Percentiles rank a stretch among this genome's conserved stretches.
Evolutionary conservation across 2,113 vertebrate genomes (phyloP).

Genomic region (Reinhardtius hippoglossoides): DNA sequence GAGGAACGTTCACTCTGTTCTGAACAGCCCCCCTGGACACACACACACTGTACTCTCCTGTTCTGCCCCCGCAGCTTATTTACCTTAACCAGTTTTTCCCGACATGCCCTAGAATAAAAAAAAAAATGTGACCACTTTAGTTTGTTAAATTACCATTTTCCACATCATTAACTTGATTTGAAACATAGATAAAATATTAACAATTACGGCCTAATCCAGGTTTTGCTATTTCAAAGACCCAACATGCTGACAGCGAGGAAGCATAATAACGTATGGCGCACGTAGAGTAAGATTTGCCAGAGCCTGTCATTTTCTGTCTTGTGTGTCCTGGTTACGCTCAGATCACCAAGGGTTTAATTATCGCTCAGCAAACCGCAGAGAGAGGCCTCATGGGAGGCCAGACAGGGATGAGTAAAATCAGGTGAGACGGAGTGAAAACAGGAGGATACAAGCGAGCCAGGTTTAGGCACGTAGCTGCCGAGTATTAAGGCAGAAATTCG

Average conservation of each 20-base stretch:
- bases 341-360: conserved; percentile 80
- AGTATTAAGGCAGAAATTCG: neutral
- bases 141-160: no score
- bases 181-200: neutral
- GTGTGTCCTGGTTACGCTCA: conserved; percentile 71
- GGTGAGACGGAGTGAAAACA: conserved; percentile 35
- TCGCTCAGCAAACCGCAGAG: conserved; percentile 57
- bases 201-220: neutral
- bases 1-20: neutral
- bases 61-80: neutral
- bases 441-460: conserved; percentile 6
- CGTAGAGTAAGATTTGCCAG: neutral
- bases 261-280: conserved; percentile 30
- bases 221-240: conserved; percentile 6
- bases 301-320: conserved; percentile 50
- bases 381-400: conserved; percentile 42
- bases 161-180: no score
- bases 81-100: neutral
- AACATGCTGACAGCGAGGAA: conserved; percentile 43
- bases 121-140: no score
- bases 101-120: neutral
- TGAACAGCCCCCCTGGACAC: neutral
- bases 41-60: neutral
- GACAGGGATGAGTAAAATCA: conserved; percentile 39
- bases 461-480: conserved; percentile 11